A percentile compares a stretch with the other conserved stretches of the same genome.
Conservation (phyloP, 2,113 vertebrate species). For the Atrichornis clamosus region DNA sequence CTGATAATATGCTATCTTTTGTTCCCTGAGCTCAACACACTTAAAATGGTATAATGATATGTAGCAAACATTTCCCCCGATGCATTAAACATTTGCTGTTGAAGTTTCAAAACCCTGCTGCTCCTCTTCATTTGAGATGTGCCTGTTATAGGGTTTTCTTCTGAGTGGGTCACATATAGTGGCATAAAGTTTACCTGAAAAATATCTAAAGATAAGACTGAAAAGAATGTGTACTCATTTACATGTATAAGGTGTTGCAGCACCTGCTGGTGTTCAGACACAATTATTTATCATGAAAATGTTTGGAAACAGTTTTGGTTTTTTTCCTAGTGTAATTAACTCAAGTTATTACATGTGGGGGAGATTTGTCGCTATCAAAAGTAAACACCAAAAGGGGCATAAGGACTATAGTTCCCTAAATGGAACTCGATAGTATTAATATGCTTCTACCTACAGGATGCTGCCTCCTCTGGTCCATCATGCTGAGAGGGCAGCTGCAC, state of each 20-base stretch:
- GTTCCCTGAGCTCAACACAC: background rate
- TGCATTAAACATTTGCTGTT: background rate
- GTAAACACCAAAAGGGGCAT: background rate
- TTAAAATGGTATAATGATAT: background rate
- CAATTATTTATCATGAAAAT: background rate
- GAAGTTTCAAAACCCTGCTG: background rate
- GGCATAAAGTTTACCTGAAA: background rate
- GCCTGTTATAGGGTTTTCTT: background rate
- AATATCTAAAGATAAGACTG: background rate
- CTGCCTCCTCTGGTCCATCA: background rate
- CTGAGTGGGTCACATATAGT: background rate
- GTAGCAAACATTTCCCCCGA: background rate
- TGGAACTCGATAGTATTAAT: background rate
- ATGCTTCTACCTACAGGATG: background rate
- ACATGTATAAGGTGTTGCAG: background rate
- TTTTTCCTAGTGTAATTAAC: background rate
- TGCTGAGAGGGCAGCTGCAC: background rate
- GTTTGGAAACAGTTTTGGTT: background rate
- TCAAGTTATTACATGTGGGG: background rate
- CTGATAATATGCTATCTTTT: background rate
- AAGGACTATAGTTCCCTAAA: background rate
- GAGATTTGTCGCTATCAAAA: background rate
- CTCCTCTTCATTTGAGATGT: background rate
- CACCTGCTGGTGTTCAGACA: background rate
- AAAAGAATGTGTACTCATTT: background rate